Percentiles rank a stretch among this genome's conserved stretches.
phyloP scores from a whole-genome alignment of 1,140 invertebrate species.

The Tribolium castaneum region DNA sequence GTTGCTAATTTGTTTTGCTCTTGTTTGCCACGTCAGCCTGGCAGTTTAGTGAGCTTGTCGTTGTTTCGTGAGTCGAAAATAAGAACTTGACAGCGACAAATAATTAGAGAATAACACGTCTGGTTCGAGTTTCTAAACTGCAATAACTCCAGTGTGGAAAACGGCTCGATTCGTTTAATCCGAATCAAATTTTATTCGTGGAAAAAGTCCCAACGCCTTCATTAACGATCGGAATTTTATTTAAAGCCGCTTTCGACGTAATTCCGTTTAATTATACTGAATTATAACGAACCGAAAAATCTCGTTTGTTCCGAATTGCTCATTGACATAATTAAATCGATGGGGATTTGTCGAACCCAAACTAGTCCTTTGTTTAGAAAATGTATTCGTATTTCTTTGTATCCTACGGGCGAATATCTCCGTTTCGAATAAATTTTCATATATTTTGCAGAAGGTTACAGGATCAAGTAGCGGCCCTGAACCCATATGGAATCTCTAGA shows the following conservation, averaged over 20 bases:
- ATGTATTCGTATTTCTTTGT: constrained; percentile 15
- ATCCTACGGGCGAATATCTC: constrained; percentile 23
- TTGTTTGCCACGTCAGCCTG: not conserved
- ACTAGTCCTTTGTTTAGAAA: constrained; percentile 16
- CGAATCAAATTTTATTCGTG: not conserved
- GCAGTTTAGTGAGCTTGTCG: not conserved
- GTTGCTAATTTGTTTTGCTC: constrained; percentile 6
- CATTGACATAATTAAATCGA: constrained; percentile 5
- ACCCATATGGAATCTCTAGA: constrained; percentile 24
- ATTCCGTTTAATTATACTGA: constrained; percentile 19
- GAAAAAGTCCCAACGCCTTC: not conserved
- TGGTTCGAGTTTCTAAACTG: not conserved
- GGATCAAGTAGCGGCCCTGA: constrained; percentile 29
- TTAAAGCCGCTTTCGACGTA: constrained; percentile 4
- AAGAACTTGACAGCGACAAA: constrained; percentile 20
- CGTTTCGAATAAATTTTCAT: constrained; percentile 26
- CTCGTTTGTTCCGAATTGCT: not conserved
- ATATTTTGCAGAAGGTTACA: constrained; percentile 29
- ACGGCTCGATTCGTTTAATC: not conserved
- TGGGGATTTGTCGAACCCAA: not conserved
- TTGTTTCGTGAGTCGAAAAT: constrained; percentile 22
- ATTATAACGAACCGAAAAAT: constrained; percentile 12
- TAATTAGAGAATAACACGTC: constrained; percentile 18
- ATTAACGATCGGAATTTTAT: constrained; percentile 25
- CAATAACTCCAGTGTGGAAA: not conserved